Evolutionary conservation across 2,797 vertebrate genomes (phyloP).

Genomic region (Eremophila alpestris): DNA sequence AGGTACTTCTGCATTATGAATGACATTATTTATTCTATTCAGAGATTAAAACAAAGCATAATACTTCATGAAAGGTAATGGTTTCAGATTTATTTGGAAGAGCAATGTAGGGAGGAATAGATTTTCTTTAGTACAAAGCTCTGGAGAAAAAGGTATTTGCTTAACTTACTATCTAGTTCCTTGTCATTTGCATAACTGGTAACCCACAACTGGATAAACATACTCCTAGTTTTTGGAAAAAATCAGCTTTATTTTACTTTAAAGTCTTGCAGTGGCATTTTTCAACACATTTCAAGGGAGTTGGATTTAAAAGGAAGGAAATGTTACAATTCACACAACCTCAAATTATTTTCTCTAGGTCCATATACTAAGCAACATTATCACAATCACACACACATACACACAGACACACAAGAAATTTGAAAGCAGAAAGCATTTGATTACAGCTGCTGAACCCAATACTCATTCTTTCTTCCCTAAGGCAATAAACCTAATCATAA

Average conservation of each 20-base stretch:
- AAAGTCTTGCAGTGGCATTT: neutral
- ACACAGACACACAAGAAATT: neutral
- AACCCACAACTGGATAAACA: neutral
- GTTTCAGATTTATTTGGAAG: neutral
- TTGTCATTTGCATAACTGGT: neutral
- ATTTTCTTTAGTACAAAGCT: neutral
- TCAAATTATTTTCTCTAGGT: neutral
- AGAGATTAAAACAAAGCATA: neutral
- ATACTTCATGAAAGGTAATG: neutral
- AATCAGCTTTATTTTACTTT: neutral
- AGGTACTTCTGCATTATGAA: neutral
- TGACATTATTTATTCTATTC: neutral
- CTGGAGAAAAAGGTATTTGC: neutral
- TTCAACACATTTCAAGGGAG: neutral
- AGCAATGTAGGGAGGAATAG: fast-evolving
- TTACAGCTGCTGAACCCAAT: neutral
- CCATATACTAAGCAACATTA: neutral
- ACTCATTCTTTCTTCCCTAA: neutral
- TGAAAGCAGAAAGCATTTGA: neutral
- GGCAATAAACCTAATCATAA: neutral
- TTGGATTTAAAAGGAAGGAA: neutral
- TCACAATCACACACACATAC: neutral
- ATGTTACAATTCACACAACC: neutral
- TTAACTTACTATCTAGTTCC: neutral
- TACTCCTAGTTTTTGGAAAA: neutral